A percentile compares a stretch with the other conserved stretches of the same genome.
These are phyloP conservation scores for Stomatorhinus walkeri DNA, from an alignment of 2,797 vertebrate species.

Conservation along the genomic window DNA sequence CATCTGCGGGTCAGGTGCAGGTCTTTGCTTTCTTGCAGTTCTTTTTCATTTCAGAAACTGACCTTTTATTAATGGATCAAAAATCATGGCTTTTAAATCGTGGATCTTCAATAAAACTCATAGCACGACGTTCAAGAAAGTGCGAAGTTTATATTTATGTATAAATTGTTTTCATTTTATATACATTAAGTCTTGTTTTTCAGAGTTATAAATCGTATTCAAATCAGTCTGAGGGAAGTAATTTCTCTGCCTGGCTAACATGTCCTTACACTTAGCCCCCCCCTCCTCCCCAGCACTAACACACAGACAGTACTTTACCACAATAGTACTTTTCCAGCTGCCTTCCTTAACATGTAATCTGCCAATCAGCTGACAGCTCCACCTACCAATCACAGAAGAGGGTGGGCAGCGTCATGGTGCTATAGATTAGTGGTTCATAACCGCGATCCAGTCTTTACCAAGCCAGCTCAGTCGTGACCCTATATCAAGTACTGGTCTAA, in stretches of 20 bases:
- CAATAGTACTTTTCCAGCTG: conserved; percentile 29
- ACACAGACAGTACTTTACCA: neutral
- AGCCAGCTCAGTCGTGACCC: neutral
- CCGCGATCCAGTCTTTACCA: neutral
- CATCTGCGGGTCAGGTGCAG: neutral
- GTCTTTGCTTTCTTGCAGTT: neutral
- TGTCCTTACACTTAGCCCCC: neutral
- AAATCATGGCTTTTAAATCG: neutral
- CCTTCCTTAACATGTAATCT: conserved; percentile 65
- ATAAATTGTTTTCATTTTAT: neutral
- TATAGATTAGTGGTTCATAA: neutral
- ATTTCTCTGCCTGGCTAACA: neutral
- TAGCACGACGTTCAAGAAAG: neutral
- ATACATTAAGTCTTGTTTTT: conserved; percentile 42
- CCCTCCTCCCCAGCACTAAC: no score
- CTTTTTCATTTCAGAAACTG: neutral
- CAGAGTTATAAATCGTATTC: conserved; percentile 1
- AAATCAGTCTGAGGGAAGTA: neutral
- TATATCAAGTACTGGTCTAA: neutral
- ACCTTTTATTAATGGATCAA: neutral
- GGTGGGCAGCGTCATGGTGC: neutral
- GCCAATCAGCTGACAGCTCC: conserved; percentile 50
- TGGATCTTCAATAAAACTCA: neutral
- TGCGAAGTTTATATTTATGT: neutral
- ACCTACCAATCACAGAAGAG: conserved; percentile 27